Evolutionary conservation across 2,888 invertebrate genomes (phyloP).

Genomic region (Ethmia dodecea): DNA sequence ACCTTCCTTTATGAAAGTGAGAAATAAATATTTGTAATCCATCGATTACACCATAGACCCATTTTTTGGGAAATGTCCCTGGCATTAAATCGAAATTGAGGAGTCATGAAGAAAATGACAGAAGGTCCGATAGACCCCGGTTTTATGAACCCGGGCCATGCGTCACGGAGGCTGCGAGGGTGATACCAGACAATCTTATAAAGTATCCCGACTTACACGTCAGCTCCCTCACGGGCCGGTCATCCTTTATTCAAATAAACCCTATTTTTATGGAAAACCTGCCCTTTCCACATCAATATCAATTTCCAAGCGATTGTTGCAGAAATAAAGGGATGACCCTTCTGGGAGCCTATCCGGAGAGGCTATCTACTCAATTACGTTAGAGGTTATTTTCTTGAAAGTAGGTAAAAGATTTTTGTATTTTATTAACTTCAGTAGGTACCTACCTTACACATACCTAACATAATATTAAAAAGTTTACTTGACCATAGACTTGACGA

Average conservation of each 20-base stretch:
- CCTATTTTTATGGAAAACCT: constrained; percentile 77
- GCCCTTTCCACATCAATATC: constrained; percentile 77
- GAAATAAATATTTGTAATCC: too few relatives aligned
- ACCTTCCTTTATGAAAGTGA: too few relatives aligned
- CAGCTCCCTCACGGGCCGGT: constrained; percentile 54
- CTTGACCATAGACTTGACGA: too few relatives aligned
- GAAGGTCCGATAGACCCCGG: constrained; percentile 14
- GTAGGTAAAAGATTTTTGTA: too few relatives aligned
- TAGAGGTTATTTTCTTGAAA: neutral
- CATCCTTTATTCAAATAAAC: constrained; percentile 78
- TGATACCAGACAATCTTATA: constrained; percentile 58
- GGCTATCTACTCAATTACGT: constrained; percentile 48
- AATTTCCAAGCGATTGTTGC: constrained; percentile 76
- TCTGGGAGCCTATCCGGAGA: constrained; percentile 54
- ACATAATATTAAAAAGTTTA: too few relatives aligned
- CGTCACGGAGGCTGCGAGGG: constrained; percentile 39
- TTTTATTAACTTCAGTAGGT: too few relatives aligned
- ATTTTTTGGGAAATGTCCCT: too few relatives aligned
- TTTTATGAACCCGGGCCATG: constrained; percentile 36
- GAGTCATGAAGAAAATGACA: constrained; percentile 13
- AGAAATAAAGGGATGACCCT: constrained; percentile 78
- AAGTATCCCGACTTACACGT: constrained; percentile 57
- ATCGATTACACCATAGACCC: too few relatives aligned
- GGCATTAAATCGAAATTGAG: constrained; percentile 3
- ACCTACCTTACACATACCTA: too few relatives aligned